Conservation (phyloP, 2,113 vertebrate species). For the Platysteira castanea region DNA sequence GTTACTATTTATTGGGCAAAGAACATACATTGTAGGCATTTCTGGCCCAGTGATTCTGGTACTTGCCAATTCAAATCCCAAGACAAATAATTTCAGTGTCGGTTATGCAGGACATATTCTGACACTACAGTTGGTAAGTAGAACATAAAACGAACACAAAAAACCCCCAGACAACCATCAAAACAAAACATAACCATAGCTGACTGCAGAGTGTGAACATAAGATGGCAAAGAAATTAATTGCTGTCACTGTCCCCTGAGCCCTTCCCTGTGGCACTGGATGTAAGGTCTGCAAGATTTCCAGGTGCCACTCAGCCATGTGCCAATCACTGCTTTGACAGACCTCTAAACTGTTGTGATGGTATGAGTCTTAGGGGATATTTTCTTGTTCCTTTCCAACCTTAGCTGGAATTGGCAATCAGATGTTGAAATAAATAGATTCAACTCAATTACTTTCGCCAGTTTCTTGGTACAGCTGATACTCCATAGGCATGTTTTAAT, state of each 20-base stretch:
- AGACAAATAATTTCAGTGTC: background rate
- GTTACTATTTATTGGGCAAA: background rate
- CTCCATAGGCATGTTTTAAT: background rate
- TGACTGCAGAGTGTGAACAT: background rate
- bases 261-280: background rate
- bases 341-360: background rate
- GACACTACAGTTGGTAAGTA: background rate
- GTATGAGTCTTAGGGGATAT: background rate
- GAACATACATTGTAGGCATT: background rate
- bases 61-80: background rate
- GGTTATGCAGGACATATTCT: background rate
- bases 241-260: background rate
- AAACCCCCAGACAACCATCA: accelerated
- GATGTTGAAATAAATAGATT: background rate
- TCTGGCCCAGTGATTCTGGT: background rate
- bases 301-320: background rate
- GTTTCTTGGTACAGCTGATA: background rate
- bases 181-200: background rate
- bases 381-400: background rate
- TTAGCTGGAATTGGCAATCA: background rate
- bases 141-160: background rate
- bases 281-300: background rate
- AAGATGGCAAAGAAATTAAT: background rate
- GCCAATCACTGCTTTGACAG: background rate
- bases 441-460: background rate